A percentile compares a stretch with the other conserved stretches of the same genome.
These are phyloP conservation scores for Erebia ligea DNA, from an alignment of 2,888 invertebrate genomes.

Conservation along the genomic window DNA sequence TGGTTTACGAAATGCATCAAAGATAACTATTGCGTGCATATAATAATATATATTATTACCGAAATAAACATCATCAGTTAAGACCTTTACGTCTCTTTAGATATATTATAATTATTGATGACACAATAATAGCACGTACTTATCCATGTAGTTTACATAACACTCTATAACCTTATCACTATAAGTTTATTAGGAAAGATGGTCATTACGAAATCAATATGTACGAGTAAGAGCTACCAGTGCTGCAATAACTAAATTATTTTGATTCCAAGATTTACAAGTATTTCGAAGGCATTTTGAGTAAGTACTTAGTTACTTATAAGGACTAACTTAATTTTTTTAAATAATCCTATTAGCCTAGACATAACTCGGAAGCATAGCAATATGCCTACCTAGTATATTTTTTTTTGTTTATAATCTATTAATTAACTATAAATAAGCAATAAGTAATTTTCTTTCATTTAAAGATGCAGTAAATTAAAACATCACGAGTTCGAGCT, in stretches of 20 bases:
- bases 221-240: conserved; percentile 2
- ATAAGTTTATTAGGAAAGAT: conserved; percentile 53
- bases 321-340: too few species aligned
- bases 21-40: neutral
- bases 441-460: too few species aligned
- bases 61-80: conserved; percentile 10
- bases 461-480: too few species aligned
- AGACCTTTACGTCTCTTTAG: conserved; percentile 25
- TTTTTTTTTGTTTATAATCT: too few species aligned
- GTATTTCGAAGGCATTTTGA: neutral
- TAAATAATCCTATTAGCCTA: too few species aligned
- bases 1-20: conserved; percentile 17
- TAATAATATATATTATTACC: neutral
- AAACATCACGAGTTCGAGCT: too few species aligned
- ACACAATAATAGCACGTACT: conserved; percentile 69
- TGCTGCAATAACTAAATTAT: neutral
- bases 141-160: conserved; percentile 65
- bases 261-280: neutral
- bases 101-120: conserved; percentile 43
- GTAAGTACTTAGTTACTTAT: neutral
- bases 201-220: conserved; percentile 24
- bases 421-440: too few species aligned
- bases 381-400: too few species aligned
- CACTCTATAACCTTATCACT: conserved; percentile 65
- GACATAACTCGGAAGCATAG: too few species aligned